Percentiles rank a stretch among this genome's conserved stretches.
phyloP scores from a whole-genome alignment of 1,140 invertebrate genomes.

The Mesaphorura yosii region DNA sequence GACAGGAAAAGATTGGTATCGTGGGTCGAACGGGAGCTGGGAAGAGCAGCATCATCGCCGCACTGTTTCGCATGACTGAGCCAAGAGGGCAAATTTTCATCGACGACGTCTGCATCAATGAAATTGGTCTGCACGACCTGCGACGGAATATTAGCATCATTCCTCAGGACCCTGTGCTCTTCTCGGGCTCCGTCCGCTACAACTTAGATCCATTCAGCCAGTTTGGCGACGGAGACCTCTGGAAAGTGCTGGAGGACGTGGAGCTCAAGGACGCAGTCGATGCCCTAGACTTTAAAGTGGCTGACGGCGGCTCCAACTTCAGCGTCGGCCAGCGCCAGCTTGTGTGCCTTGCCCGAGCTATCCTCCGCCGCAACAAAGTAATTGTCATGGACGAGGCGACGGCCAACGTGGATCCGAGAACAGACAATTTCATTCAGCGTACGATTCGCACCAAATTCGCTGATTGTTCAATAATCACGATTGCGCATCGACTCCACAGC shows the following conservation, averaged over 20 bases:
- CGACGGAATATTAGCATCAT: slow-evolving; percentile 57
- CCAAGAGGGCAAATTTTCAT: slow-evolving; percentile 47
- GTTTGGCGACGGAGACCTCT: slow-evolving; percentile 61
- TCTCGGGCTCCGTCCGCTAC: slow-evolving; percentile 62
- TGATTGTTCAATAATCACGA: slow-evolving; percentile 20
- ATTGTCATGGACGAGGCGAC: slow-evolving; percentile 43
- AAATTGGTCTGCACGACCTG: slow-evolving; percentile 47
- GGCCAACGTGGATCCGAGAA: slow-evolving; percentile 41
- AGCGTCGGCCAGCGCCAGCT: slow-evolving; percentile 43
- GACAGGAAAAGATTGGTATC: slow-evolving; percentile 54
- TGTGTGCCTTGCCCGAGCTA: slow-evolving; percentile 40
- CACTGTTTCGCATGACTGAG: slow-evolving; percentile 48
- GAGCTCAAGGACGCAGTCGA: slow-evolving; percentile 34
- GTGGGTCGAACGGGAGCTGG: slow-evolving; percentile 59
- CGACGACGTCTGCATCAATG: slow-evolving; percentile 42
- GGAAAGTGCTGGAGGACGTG: slow-evolving; percentile 64
- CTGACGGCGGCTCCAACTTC: slow-evolving; percentile 38
- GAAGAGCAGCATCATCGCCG: slow-evolving; percentile 41
- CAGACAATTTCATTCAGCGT: slow-evolving; percentile 44
- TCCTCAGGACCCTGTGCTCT: slow-evolving; percentile 61
- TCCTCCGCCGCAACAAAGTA: slow-evolving; percentile 38
- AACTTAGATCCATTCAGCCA: slow-evolving; percentile 76
- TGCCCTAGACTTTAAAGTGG: slow-evolving; percentile 34
- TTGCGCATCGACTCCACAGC: slow-evolving; percentile 23
- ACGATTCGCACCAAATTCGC: slow-evolving; percentile 21